These are phyloP conservation scores for Palythoa grandis DNA, from an alignment of 92 coral and sea anemone species.

Conservation along the genomic window DNA sequence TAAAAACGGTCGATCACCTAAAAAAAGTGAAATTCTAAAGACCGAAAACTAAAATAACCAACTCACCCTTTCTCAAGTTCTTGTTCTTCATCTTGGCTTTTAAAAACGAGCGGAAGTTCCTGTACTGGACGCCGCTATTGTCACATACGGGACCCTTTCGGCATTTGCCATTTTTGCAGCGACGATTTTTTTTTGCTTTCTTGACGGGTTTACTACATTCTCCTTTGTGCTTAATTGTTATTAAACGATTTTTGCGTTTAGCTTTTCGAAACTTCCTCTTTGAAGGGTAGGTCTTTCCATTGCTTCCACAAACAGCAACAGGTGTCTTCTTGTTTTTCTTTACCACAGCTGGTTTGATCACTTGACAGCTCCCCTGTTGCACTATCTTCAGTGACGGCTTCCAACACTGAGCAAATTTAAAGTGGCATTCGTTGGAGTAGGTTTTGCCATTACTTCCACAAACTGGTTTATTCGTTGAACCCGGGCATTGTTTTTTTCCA, in stretches of 20 bases:
- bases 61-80: background rate
- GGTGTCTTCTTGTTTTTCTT: background rate
- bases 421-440: background rate
- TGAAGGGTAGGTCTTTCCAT: background rate
- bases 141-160: background rate
- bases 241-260: background rate
- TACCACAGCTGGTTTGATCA: background rate
- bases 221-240: background rate
- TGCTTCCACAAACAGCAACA: background rate
- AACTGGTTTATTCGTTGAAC: background rate
- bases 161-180: background rate
- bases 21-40: background rate
- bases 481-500: background rate
- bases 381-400: background rate
- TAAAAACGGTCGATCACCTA: background rate
- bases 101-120: background rate
- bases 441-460: conserved; percentile 4
- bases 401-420: background rate
- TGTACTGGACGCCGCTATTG: background rate
- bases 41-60: background rate
- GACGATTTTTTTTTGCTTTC: background rate
- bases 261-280: background rate
- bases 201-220: background rate
- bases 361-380: background rate
- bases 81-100: background rate